A percentile compares a stretch with the other conserved stretches of the same genome.
Evolutionary conservation across 92 coral and sea anemone genomes (phyloP).

Genomic region (Umimayanthus chanpuru): DNA sequence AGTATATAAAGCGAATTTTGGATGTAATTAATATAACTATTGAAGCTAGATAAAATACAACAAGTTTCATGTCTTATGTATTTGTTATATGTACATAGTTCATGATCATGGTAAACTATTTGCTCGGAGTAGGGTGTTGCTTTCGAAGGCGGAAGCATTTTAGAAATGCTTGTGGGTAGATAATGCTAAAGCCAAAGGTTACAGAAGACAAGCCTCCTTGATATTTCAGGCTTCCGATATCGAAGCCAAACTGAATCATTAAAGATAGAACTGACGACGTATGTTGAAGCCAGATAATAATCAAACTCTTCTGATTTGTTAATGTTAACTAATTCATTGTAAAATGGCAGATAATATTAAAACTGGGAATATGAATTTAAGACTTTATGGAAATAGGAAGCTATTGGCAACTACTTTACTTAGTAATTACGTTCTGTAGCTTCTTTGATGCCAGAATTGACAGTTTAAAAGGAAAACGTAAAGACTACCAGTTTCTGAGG

Average conservation of each 20-base stretch:
- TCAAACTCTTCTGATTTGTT: background rate
- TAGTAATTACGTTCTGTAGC: background rate
- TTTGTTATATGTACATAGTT: constrained; percentile 20
- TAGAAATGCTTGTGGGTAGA: constrained; percentile 5
- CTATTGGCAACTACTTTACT: background rate
- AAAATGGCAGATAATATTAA: background rate
- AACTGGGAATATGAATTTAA: background rate
- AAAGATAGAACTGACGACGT: background rate
- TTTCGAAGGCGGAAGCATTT: constrained; percentile 7
- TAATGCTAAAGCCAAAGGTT: background rate
- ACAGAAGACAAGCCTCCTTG: background rate
- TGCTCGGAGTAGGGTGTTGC: constrained; percentile 16
- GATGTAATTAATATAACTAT: no score
- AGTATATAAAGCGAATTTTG: no score
- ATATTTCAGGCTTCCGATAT: constrained; percentile 3
- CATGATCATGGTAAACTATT: constrained; percentile 2
- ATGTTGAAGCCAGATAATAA: background rate
- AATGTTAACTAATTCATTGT: background rate
- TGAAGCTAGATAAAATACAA: no score
- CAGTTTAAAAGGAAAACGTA: no score
- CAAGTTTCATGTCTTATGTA: no score
- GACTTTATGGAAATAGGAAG: constrained; percentile 9
- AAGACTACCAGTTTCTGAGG: no score
- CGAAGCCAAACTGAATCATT: background rate
- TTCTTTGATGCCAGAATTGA: background rate